Evolutionary conservation across 2,888 invertebrate species (phyloP).

Genomic region (Lepidochitona cinerea): DNA sequence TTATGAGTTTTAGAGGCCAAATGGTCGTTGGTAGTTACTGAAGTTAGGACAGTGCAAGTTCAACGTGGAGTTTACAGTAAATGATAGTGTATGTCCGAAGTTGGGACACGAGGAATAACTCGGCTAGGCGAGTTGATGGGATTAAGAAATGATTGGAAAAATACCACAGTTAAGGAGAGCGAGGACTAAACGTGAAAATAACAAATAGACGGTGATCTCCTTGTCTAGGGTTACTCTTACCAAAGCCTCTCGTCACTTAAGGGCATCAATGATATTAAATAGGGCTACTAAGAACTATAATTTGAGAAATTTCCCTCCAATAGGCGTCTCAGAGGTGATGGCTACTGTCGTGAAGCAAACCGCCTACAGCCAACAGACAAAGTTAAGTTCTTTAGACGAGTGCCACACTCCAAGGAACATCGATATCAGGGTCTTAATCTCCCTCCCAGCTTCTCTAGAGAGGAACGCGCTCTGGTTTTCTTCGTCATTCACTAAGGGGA

Average conservation of each 20-base stretch:
- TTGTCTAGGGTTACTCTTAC: neutral
- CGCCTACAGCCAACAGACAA: neutral
- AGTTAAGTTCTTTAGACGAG: too few relatives aligned
- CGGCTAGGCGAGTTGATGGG: too few relatives aligned
- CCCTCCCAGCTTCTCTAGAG: too few relatives aligned
- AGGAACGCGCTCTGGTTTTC: too few relatives aligned
- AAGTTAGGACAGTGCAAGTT: neutral
- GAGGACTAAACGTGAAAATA: neutral
- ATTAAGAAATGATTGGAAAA: neutral
- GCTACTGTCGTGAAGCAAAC: neutral
- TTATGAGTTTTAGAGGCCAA: too few relatives aligned
- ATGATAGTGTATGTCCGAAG: neutral
- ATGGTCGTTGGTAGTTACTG: neutral
- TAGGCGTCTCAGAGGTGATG: neutral
- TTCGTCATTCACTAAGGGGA: too few relatives aligned
- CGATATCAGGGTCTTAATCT: neutral
- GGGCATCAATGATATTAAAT: neutral
- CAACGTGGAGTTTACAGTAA: neutral
- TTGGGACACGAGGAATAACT: too few relatives aligned
- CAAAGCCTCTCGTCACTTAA: neutral
- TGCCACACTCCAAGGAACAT: neutral
- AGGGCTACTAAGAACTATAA: conserved; percentile 4
- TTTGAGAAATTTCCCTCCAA: conserved; percentile 6
- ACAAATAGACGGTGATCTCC: neutral
- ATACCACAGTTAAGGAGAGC: neutral